Base-by-base conservation (phyloP, 2,888 invertebrate species). In the Eupithecia exiguata region DNA sequence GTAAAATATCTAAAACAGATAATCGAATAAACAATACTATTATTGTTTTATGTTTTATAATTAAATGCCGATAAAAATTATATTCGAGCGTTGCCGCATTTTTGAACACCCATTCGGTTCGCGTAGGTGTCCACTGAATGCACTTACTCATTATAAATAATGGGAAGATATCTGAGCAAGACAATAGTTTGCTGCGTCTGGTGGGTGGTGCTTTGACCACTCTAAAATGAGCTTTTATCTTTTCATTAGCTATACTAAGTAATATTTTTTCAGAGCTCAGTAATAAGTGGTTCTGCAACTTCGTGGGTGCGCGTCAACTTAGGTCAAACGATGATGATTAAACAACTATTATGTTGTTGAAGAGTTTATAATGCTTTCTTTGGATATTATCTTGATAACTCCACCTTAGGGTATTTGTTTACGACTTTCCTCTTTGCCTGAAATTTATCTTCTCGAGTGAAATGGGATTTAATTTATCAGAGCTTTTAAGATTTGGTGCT, bases 141-240 rank as follows among this genome's bases (percentile, higher is more conserved):
- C 86, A 87, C 86, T 86, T 80, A 88, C 87, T 89, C 89, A 91
- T 92, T 91, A 91, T 91, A 92, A 92, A 89, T 92, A 92, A 92
- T 91, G 89, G 88, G 81, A 83, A 89, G 92, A 91, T 91, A 91
- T 88, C 85, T 82, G 77, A 80, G 80, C 83, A 84, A 92, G 89
- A 92, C 92, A 92, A 92, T 91, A 89, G 91, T 89, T 89, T 83
- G 83, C 84, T 84, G 84, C 86, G 78, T 71, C 77, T 78, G 90
- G 90, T 91, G 89, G 91, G 91, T 83, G 87, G 85, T 77, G 83
- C 77, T 74, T 71, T 79, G 71, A 80, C 88, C 88, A 87, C 53
- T 77, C 0, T 77, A 71, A 71, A 70, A 58, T 69, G 78, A 79
- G 12, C 80, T 71, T 40, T 62, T 5, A 61, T 10, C 71, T 61